Conservation (phyloP, 2,888 invertebrate genomes). For the Drosophila quinaria region DNA sequence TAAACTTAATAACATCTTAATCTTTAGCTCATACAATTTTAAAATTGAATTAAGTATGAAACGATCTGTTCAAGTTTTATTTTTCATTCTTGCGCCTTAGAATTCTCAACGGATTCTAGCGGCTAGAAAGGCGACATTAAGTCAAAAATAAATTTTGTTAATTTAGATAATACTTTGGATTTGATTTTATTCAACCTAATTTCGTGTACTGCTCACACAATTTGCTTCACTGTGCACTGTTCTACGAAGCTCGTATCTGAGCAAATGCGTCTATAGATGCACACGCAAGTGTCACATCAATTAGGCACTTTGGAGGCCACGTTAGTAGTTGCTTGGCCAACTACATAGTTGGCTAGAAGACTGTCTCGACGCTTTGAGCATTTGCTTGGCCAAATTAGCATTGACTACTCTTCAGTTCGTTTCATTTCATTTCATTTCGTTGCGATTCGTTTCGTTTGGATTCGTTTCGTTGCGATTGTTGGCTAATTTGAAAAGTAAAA, state of each 20-base stretch:
- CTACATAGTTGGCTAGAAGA: slow-evolving; percentile 24
- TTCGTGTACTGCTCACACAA: neutral
- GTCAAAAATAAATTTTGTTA: no score
- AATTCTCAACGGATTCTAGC: no score
- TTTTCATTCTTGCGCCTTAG: no score
- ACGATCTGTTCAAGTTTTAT: no score
- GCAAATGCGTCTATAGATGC: slow-evolving; percentile 60
- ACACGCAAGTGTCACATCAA: slow-evolving; percentile 74
- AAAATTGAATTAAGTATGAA: no score
- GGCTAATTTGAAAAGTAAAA: slow-evolving; percentile 67
- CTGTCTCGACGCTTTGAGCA: slow-evolving; percentile 15
- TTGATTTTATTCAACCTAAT: neutral
- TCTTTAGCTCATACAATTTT: no score
- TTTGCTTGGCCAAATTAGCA: slow-evolving; percentile 52
- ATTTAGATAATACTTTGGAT: no score
- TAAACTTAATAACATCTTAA: no score
- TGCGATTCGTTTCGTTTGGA: slow-evolving; percentile 11
- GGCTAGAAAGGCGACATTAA: no score
- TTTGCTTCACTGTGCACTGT: slow-evolving; percentile 35
- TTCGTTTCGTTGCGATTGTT: slow-evolving; percentile 23
- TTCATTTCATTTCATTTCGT: slow-evolving; percentile 12
- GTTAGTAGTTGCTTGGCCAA: slow-evolving; percentile 25
- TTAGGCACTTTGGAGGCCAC: slow-evolving; percentile 50
- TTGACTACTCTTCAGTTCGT: slow-evolving; percentile 35
- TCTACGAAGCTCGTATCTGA: slow-evolving; percentile 31